These are phyloP conservation scores for Mesitornis unicolor DNA, from an alignment of 2,113 vertebrate genomes.

Conservation along the genomic window DNA sequence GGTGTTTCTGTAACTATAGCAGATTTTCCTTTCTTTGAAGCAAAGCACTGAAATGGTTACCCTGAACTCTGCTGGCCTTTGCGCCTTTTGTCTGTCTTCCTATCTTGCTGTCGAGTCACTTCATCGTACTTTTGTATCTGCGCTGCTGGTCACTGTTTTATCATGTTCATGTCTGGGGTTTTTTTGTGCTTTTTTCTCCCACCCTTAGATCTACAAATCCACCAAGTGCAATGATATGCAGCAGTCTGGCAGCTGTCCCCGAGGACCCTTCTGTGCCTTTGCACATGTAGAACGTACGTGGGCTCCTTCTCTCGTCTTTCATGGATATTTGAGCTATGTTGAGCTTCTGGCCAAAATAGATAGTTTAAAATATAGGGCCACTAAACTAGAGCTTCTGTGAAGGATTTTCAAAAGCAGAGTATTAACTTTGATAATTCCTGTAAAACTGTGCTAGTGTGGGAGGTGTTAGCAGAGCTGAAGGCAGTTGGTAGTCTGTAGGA, in stretches of 20 bases:
- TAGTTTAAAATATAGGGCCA: neutral
- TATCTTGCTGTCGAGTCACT: neutral
- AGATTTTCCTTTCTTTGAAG: constrained; percentile 14
- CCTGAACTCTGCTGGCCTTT: constrained; percentile 23
- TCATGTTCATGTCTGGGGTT: neutral
- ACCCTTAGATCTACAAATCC: constrained; percentile 92
- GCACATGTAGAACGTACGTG: constrained; percentile 95
- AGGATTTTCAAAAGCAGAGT: neutral
- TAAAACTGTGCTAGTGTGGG: neutral
- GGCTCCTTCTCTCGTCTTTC: constrained; percentile 10
- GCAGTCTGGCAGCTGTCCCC: constrained; percentile 94
- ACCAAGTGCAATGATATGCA: constrained; percentile 99
- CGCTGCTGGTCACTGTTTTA: neutral
- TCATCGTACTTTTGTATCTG: neutral
- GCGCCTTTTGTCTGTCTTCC: neutral
- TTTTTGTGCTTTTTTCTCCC: neutral
- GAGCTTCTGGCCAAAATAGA: neutral
- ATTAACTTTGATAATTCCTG: neutral
- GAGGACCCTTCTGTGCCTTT: constrained; percentile 99
- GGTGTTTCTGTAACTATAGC: neutral
- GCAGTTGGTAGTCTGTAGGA: neutral
- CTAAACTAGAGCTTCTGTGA: neutral
- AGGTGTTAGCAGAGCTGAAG: constrained; percentile 4
- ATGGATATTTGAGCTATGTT: neutral
- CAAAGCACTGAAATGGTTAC: neutral